Conservation (phyloP, 2,113 vertebrate species). For the Rattus norvegicus region GRCr8 NC_086036.1:7031001-7031500, state of each 20-base stretch:
- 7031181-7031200: not conserved
- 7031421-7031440: too few species aligned
- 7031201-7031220: not conserved
- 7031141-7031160: not conserved
- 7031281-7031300: not conserved
- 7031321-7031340: not conserved
- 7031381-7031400: too few species aligned
- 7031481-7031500: too few species aligned
- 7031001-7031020: not conserved
- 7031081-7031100: not conserved
- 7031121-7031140: not conserved
- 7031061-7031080: not conserved
- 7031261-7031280: not conserved
- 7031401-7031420: too few species aligned
- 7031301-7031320: not conserved
- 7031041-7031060: not conserved
- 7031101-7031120: not conserved
- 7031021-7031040: not conserved
- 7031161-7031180: not conserved
- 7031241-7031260: not conserved
- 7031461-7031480: too few species aligned
- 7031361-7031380: not conserved
- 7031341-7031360: not conserved
- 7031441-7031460: too few species aligned
- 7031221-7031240: not conserved